phyloP scores from a whole-genome alignment of 2,797 vertebrate species.

The Spinus pinus region DNA sequence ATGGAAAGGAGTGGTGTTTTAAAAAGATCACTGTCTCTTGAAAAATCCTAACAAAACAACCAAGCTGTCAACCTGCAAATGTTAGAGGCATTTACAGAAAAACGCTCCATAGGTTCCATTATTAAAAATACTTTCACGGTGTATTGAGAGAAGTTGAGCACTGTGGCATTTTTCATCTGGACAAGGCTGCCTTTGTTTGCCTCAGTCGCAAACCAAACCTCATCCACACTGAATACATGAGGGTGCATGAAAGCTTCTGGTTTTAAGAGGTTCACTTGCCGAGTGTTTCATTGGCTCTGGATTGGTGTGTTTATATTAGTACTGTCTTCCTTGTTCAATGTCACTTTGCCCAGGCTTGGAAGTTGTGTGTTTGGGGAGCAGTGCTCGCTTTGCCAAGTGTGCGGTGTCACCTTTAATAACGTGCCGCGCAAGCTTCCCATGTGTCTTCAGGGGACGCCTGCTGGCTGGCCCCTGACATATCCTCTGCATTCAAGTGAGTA shows the following conservation, averaged over 20 bases:
- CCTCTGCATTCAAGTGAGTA: background rate
- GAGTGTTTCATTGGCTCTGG: background rate
- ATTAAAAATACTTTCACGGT: background rate
- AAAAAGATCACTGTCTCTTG: background rate
- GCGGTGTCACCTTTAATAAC: background rate
- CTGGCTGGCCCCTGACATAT: rapidly evolving
- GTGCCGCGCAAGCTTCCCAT: rapidly evolving
- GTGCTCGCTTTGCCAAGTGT: background rate
- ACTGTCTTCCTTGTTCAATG: background rate
- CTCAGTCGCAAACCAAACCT: background rate
- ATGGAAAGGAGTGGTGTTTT: background rate
- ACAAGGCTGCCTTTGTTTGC: background rate
- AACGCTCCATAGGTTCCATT: background rate
- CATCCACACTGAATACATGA: rapidly evolving
- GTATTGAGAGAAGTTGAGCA: background rate
- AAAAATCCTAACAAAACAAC: background rate
- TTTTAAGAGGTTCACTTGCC: background rate
- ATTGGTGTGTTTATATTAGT: background rate
- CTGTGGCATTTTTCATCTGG: background rate
- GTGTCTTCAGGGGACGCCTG: background rate
- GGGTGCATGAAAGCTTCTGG: background rate
- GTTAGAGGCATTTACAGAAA: background rate
- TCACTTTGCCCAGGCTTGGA: background rate
- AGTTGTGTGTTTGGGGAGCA: background rate
- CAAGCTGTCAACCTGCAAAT: background rate